Base-by-base conservation (phyloP, 2,113 vertebrate genomes). In the Nannospalax galili region DNA sequence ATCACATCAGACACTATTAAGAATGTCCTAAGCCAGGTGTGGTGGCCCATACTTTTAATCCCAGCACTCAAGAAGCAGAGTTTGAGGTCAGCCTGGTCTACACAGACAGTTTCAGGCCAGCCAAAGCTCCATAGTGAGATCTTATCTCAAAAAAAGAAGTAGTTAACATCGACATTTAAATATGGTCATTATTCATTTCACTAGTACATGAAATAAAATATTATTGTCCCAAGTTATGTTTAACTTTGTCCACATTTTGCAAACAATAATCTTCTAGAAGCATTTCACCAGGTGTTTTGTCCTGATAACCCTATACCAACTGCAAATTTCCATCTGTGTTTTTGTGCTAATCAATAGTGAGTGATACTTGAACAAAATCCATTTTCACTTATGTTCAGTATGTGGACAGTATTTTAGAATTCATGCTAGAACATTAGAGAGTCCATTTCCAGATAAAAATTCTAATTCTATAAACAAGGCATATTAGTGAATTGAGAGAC, bases 341-440 rank as follows among this genome's bases (percentile, higher is more conserved):
- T 77, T 87, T 85, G 88, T 79, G 73, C 74, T 92, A 94, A 92
- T 80, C 81, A 81, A 81, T 40, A 64, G 1, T 67, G 40, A 93
- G 3, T 82, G 52, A 82, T 60, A 93, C 40, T 88, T 60, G 22
- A 32, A 80, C 60, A 89, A 94, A 80, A 73, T 72, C 37, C 69
- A 86, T 95, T 88, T 84, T 94, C 95, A 94, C 91, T 92, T 94
- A 94, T 91, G 42, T 42, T 84, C 74, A 94, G 62, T 69, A 89
- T 17, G 52, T 91, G 82, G 93, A 65, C 1, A 56, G 81, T 64
- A 93, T 95, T 95, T 96, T 67, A 45, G 5, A 62, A 30, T 74
- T 17, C 52, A 70, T 28, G 48, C 14, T 12, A 7, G 19, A 94
- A 94, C 60, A 96, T 37, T 75, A n/a, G 14, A 40, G 19, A 74